phyloP scores from a whole-genome alignment of 2,797 vertebrate species.

The Alosa sapidissima region DNA sequence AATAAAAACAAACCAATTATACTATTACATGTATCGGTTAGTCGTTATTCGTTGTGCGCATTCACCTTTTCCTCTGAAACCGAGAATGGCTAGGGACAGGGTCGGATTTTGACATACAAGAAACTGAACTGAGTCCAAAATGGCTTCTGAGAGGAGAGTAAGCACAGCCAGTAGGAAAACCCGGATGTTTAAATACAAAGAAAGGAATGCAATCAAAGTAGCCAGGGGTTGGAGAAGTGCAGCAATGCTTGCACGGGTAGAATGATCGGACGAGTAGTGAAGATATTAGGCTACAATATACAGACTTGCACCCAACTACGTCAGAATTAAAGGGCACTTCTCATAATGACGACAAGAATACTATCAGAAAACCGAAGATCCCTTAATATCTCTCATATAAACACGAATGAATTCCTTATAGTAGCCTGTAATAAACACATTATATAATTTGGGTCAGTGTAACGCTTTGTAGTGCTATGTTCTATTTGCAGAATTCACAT shows the following conservation, averaged over 20 bases:
- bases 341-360: slow-evolving; percentile 1
- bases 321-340: background rate
- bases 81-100: slow-evolving; percentile 43
- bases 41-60: slow-evolving; percentile 14
- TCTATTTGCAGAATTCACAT: too few relatives aligned
- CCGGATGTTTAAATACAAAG: slow-evolving; percentile 87
- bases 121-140: slow-evolving; percentile 81
- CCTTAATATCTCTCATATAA: background rate
- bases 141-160: slow-evolving; percentile 75
- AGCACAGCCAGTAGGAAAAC: slow-evolving; percentile 74
- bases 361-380: background rate
- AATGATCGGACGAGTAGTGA: slow-evolving; percentile 9
- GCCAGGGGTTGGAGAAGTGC: slow-evolving; percentile 42
- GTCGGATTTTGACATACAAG: slow-evolving; percentile 49
- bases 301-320: background rate
- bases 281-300: slow-evolving; percentile 6
- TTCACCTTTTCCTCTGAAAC: slow-evolving; percentile 41
- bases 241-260: slow-evolving; percentile 5
- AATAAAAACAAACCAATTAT: background rate
- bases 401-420: background rate
- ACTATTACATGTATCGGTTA: background rate
- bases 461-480: too few relatives aligned
- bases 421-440: too few relatives aligned
- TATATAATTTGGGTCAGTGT: too few relatives aligned
- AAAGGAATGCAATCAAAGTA: slow-evolving; percentile 58